Percentiles rank a stretch among this genome's conserved stretches.
Evolutionary conservation across 2,888 invertebrate species (phyloP).

Genomic region (Opisthograptis luteolata): DNA sequence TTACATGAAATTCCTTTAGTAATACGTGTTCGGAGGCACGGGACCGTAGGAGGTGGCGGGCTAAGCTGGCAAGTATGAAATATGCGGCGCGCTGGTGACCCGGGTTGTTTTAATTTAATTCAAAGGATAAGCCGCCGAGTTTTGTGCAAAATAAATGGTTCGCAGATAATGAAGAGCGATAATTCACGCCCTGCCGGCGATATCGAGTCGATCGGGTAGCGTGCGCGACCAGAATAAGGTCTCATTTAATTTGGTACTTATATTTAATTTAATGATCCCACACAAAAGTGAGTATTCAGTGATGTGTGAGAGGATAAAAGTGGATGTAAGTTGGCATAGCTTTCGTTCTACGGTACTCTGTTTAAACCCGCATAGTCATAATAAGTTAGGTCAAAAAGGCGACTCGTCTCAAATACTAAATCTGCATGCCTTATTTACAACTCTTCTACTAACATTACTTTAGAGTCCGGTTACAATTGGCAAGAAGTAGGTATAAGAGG

Average conservation of each 20-base stretch:
- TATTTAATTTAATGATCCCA: too few relatives aligned
- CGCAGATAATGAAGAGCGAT: conserved; percentile 69
- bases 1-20: conserved; percentile 73
- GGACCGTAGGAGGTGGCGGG: conserved; percentile 29
- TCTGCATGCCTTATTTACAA: conserved; percentile 14
- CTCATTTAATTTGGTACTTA: conserved; percentile 15
- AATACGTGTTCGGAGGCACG: conserved; percentile 39
- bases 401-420: conserved; percentile 7
- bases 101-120: conserved; percentile 72
- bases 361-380: too few relatives aligned
- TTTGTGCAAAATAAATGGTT: conserved; percentile 58
- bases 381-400: conserved; percentile 3
- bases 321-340: not conserved
- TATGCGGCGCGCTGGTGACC: conserved; percentile 55
- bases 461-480: conserved; percentile 32
- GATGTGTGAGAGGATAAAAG: too few relatives aligned
- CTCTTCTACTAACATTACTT: conserved; percentile 26
- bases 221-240: conserved; percentile 13
- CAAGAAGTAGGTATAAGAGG: conserved; percentile 2
- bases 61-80: conserved; percentile 52
- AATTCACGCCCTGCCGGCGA: conserved; percentile 53
- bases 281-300: too few relatives aligned
- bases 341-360: not conserved
- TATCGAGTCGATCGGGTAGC: conserved; percentile 19
- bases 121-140: conserved; percentile 67